Evolutionary conservation across 2,888 invertebrate species (phyloP), one percentile per base, ranked within the genome.

Genomic region (Ctenicera cuprea): DNA sequence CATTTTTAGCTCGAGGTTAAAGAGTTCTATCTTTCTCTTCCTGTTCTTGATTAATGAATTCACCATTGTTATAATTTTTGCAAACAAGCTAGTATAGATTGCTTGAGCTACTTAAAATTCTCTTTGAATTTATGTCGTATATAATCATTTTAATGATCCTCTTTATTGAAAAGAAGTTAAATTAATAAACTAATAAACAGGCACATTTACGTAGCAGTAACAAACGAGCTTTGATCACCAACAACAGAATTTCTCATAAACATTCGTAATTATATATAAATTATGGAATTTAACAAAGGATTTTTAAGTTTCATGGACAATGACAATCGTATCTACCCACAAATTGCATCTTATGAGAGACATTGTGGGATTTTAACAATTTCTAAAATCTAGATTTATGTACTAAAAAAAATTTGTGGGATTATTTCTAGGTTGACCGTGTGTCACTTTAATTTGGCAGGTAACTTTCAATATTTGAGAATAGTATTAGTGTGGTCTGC

Each of bases 41-140:
- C 62, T 62, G 45, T 1, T 62, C 20, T 62, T 62, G 62, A 62
- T 62, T 62, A 43, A 62, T 62, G 62, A 45, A 41, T 20, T 45
- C 41, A 18, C 62, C 30, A 62, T 62, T 62, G 62, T 62, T 62
- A 45, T 45, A 45, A 26, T 62, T 62, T 43, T 45, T 41, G 14
- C 18, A 26, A 48, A 3, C 48, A 9, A 9, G 5, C 18, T 7
- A 1, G 20, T 18, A 3, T 3, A 20, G 5, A 48, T 16, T 16
- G 1, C 48, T 7, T 20, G 14, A 48, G 9, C 33, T 8, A 33
- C 33, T 33, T 33, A 5, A 8, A 33, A 33, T 33, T 33, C 33
- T 33, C 33, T 18, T 18, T 48, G 7, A 20, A 48, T 48, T 48
- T 48, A 18, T 16, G 18, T 33, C 7, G 33, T 33, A 48, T 18